These are phyloP conservation scores for Hesperia comma DNA, from an alignment of 2,888 invertebrate species.

Conservation along the genomic window DNA sequence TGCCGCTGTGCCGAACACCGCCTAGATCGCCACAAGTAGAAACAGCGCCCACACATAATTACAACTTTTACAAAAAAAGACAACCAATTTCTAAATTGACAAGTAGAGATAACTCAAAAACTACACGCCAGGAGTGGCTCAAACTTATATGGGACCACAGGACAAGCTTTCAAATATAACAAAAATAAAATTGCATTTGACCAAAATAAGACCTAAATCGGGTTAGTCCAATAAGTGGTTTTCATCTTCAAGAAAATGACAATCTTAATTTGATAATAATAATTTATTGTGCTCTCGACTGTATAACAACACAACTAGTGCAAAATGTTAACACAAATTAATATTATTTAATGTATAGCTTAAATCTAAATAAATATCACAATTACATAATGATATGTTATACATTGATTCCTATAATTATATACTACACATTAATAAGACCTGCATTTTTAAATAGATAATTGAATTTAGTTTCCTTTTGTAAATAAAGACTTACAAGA, in stretches of 20 bases:
- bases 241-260: neutral
- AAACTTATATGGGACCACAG: no score
- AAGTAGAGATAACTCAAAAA: no score
- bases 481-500: neutral
- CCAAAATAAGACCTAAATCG: no score
- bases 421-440: constrained; percentile 3
- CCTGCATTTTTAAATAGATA: neutral
- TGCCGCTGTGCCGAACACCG: no score
- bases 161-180: no score
- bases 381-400: constrained; percentile 32
- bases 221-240: no score
- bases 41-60: no score
- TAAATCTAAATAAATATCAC: constrained; percentile 28
- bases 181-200: no score
- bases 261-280: neutral
- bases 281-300: neutral
- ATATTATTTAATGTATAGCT: neutral
- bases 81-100: no score
- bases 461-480: neutral
- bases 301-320: neutral
- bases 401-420: constrained; percentile 3
- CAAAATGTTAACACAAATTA: constrained; percentile 3
- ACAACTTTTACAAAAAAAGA: no score
- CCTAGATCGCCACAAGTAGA: no score
- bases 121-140: no score